These are phyloP conservation scores for Smittia sp. DNA, from an alignment of 2,888 invertebrate species.

Conservation along the genomic window DNA sequence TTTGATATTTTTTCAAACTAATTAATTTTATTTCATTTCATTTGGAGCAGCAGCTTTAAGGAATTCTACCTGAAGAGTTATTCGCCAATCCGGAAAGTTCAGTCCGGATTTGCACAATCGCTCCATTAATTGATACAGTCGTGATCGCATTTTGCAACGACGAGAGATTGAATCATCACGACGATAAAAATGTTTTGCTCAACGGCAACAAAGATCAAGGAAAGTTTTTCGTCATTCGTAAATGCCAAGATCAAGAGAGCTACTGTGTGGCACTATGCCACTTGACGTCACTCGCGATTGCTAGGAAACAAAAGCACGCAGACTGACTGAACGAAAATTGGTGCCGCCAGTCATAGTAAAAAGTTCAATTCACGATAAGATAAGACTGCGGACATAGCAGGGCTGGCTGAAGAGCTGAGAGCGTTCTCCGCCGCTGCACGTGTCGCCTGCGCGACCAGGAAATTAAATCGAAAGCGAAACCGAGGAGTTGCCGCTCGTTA, in stretches of 20 bases:
- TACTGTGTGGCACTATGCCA: slow-evolving; percentile 18
- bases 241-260: slow-evolving; percentile 29
- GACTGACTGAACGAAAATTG: slow-evolving; percentile 4
- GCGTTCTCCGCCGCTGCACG: background rate
- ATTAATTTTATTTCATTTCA: background rate
- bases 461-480: background rate
- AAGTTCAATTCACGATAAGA: slow-evolving; percentile 28
- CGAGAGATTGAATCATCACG: too few relatives aligned
- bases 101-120: too few relatives aligned
- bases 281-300: background rate
- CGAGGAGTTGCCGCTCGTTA: background rate
- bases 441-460: background rate
- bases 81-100: too few relatives aligned
- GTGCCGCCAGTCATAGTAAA: slow-evolving; percentile 23
- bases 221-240: background rate
- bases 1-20: background rate
- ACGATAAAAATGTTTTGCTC: background rate
- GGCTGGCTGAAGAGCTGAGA: too few relatives aligned
- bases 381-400: background rate
- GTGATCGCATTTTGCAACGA: too few relatives aligned
- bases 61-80: too few relatives aligned
- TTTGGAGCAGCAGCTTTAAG: too few relatives aligned
- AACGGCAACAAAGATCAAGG: slow-evolving; percentile 16
- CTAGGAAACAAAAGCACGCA: background rate
- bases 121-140: too few relatives aligned